Evolutionary conservation across 2,888 invertebrate species (phyloP).

Genomic region (Maniola hyperantus): DNA sequence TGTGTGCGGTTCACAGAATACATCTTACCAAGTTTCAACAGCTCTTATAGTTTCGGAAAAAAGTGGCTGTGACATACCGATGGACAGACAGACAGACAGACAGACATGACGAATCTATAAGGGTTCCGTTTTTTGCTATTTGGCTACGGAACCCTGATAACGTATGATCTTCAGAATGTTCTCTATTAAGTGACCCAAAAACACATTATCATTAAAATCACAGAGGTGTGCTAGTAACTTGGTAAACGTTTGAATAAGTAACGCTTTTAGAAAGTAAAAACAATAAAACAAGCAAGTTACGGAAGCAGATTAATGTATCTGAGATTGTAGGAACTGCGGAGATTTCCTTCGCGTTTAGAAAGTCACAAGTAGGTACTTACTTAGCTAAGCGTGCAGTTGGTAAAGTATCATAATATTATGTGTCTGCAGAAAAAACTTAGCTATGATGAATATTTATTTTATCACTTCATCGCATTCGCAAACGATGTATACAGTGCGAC

Average conservation of each 20-base stretch:
- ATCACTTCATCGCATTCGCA: neutral
- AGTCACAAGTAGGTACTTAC: constrained; percentile 29
- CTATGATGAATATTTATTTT: neutral
- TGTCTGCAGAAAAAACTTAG: neutral
- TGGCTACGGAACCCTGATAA: too few relatives aligned
- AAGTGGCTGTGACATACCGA: too few relatives aligned
- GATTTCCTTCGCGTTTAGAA: constrained; percentile 37
- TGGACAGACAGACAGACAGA: too few relatives aligned
- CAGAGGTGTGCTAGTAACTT: neutral
- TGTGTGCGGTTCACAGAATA: too few relatives aligned
- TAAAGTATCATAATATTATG: neutral
- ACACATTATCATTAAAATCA: neutral
- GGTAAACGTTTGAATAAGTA: constrained; percentile 19
- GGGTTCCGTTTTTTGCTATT: too few relatives aligned
- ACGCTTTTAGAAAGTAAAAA: constrained; percentile 36
- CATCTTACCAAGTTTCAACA: too few relatives aligned
- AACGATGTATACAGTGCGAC: too few relatives aligned
- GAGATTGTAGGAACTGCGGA: constrained; percentile 33
- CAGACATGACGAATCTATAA: too few relatives aligned
- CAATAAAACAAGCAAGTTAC: constrained; percentile 27
- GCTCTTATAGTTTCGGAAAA: too few relatives aligned
- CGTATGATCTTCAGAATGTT: too few relatives aligned
- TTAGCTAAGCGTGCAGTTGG: constrained; percentile 10
- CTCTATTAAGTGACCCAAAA: too few relatives aligned
- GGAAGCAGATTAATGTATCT: constrained; percentile 34